A percentile compares a stretch with the other conserved stretches of the same genome.
phyloP scores from a whole-genome alignment of 2,888 invertebrate genomes.

The Lydus trimaculatus region DNA sequence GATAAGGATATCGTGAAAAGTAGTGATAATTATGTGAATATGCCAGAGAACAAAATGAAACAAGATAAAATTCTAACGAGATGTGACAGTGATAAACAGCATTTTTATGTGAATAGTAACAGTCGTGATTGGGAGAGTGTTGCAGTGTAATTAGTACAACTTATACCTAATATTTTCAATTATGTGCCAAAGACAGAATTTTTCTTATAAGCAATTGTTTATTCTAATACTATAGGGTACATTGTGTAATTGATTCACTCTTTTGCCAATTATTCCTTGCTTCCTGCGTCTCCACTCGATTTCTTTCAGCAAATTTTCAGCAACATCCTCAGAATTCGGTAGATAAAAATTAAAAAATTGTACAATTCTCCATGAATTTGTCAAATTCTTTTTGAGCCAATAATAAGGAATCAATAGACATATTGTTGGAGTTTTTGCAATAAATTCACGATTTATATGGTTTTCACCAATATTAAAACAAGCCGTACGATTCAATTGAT shows the following conservation, averaged over 20 bases:
- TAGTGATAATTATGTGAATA: conserved; percentile 64
- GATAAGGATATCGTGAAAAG: conserved; percentile 46
- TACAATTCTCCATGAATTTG: conserved; percentile 58
- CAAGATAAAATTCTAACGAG: conserved; percentile 33
- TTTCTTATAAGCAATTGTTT: not conserved
- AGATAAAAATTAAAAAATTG: conserved; percentile 53
- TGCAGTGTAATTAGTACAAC: conserved; percentile 18
- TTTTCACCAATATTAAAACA: conserved; percentile 48
- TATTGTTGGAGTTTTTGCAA: conserved; percentile 49
- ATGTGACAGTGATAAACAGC: conserved; percentile 31
- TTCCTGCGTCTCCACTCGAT: conserved; percentile 9
- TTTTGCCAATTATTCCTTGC: not conserved
- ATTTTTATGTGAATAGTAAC: conserved; percentile 53
- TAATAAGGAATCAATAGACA: conserved; percentile 57
- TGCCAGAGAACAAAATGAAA: conserved; percentile 63
- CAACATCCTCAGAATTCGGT: conserved; percentile 50
- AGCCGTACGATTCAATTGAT: conserved; percentile 60
- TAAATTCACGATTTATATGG: conserved; percentile 54
- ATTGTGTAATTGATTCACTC: not conserved
- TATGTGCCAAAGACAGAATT: not conserved
- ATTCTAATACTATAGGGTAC: not conserved
- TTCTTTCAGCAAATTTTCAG: conserved; percentile 35
- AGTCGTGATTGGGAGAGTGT: conserved; percentile 52
- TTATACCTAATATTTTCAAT: not conserved
- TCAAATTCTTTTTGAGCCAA: conserved; percentile 55